A percentile compares a stretch with the other conserved stretches of the same genome.
Evolutionary conservation across 2,888 invertebrate genomes (phyloP).

Genomic region (Labia minor): DNA sequence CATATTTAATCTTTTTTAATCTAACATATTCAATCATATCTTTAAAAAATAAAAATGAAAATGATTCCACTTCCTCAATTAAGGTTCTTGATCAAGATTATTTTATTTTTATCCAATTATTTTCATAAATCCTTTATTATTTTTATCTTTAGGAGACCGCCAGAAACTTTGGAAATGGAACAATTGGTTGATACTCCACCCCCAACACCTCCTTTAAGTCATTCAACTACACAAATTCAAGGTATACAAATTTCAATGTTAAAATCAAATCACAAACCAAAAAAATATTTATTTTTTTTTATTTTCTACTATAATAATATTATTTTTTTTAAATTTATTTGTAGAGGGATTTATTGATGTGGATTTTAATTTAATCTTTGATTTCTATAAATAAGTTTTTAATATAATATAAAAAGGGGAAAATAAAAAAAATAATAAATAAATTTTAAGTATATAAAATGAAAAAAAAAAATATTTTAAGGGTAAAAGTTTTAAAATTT

Average conservation of each 20-base stretch:
- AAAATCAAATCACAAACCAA: too few species aligned
- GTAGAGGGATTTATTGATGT: too few species aligned
- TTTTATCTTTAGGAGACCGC: not conserved
- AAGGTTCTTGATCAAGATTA: not conserved
- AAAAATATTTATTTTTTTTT: not conserved
- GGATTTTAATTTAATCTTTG: too few species aligned
- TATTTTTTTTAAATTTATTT: not conserved
- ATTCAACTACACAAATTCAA: not conserved
- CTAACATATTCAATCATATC: too few species aligned
- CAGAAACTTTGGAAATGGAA: not conserved
- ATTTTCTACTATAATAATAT: not conserved
- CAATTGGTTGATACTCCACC: not conserved
- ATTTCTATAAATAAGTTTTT: not conserved
- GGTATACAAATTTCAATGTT: not conserved
- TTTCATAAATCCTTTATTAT: not conserved
- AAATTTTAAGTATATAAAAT: too few species aligned
- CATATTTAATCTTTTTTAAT: too few species aligned
- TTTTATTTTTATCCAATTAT: not conserved
- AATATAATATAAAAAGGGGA: not conserved
- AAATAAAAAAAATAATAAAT: too few species aligned
- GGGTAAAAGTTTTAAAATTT: too few species aligned
- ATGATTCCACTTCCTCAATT: slow-evolving; percentile 7
- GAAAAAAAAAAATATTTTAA: too few species aligned
- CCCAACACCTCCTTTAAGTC: not conserved
- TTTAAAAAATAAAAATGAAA: not conserved